Conservation (phyloP, 37 sponge, comb jelly and placozoan genomes). For the Crambe crambe region DNA sequence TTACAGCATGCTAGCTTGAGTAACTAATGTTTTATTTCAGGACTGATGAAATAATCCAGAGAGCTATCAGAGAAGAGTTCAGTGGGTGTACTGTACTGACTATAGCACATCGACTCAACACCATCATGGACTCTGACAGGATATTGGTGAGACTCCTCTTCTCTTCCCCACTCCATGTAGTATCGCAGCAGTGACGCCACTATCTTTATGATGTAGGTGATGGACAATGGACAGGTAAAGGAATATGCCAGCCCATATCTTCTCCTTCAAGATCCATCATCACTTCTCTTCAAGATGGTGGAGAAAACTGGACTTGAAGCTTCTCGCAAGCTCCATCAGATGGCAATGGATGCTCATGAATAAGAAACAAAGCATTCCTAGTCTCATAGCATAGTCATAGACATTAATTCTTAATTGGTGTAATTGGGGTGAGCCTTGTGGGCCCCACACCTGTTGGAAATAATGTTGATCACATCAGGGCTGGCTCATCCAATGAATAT, state of each 20-base stretch:
- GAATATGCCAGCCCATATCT: slow-evolving; percentile 57
- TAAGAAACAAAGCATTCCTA: no score
- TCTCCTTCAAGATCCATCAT: slow-evolving; percentile 38
- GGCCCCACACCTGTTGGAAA: no score
- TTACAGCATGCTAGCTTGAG: background rate
- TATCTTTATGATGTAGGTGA: slow-evolving; percentile 32
- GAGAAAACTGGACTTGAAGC: slow-evolving; percentile 47
- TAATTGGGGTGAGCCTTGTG: no score
- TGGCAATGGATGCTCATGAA: slow-evolving; percentile 45
- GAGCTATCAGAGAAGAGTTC: slow-evolving; percentile 73
- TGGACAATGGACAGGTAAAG: slow-evolving; percentile 47
- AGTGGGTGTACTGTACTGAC: slow-evolving; percentile 85
- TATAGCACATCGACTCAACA: slow-evolving; percentile 93
- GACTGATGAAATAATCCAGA: slow-evolving; percentile 91
- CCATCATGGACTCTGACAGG: slow-evolving; percentile 89
- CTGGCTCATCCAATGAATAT: no score
- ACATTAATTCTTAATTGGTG: no score
- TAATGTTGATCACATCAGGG: no score
- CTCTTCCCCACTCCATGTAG: no score
- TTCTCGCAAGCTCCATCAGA: slow-evolving; percentile 45
- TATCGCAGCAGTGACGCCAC: no score
- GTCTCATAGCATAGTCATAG: no score
- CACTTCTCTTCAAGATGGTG: slow-evolving; percentile 46
- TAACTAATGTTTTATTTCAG: slow-evolving; percentile 17
- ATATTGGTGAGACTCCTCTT: slow-evolving; percentile 75